A percentile compares a stretch with the other conserved stretches of the same genome.
These are phyloP conservation scores for Perizoma flavofasciatum DNA, from an alignment of 2,888 invertebrate species.

Conservation along the genomic window DNA sequence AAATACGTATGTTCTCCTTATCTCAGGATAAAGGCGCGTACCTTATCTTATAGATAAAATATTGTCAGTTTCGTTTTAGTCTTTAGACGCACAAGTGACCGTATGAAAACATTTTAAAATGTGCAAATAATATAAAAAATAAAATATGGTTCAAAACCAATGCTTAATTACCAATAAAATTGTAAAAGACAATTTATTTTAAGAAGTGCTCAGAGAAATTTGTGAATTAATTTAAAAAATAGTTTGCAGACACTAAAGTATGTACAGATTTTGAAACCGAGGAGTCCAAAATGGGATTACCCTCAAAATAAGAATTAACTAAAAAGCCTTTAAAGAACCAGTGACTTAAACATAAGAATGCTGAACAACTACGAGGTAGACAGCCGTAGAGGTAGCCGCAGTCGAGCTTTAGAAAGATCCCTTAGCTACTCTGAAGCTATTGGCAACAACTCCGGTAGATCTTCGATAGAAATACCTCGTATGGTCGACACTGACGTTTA, in stretches of 20 bases:
- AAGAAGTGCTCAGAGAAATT: neutral
- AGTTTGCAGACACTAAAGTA: no score
- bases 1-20: slow-evolving; percentile 50
- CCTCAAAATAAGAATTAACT: no score
- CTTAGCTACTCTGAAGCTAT: slow-evolving; percentile 77
- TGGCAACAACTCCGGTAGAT: slow-evolving; percentile 62
- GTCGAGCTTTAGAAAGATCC: slow-evolving; percentile 67
- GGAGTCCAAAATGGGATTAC: no score
- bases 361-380: slow-evolving; percentile 49
- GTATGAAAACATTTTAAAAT: slow-evolving; percentile 16
- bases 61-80: slow-evolving; percentile 30
- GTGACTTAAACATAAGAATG: slow-evolving; percentile 30
- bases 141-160: slow-evolving; percentile 9
- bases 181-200: no score
- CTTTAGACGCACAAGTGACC: slow-evolving; percentile 16
- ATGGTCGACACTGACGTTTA: slow-evolving; percentile 72
- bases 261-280: no score
- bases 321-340: no score
- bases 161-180: slow-evolving; percentile 8
- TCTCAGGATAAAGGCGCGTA: slow-evolving; percentile 55
- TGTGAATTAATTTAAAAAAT: neutral
- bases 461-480: slow-evolving; percentile 72
- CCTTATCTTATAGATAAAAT: slow-evolving; percentile 60
- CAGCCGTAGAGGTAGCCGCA: slow-evolving; percentile 61
- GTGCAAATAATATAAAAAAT: slow-evolving; percentile 12